Evolutionary conservation across 2,888 invertebrate genomes (phyloP).

Genomic region (Schizaphis graminum): DNA sequence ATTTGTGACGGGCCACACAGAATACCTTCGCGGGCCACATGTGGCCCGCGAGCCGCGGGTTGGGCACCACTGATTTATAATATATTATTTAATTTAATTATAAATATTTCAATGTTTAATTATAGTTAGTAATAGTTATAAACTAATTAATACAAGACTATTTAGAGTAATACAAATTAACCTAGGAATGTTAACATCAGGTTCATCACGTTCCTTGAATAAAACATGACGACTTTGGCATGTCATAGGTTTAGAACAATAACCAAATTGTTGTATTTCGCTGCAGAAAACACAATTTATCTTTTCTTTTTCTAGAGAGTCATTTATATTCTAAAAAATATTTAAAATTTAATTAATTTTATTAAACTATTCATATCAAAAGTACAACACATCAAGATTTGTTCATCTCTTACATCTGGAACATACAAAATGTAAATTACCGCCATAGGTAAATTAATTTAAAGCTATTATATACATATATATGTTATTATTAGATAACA

Average conservation of each 20-base stretch:
- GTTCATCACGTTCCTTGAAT: slow-evolving; percentile 31
- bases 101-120: neutral
- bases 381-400: neutral
- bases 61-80: no score
- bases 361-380: neutral
- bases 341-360: neutral
- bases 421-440: neutral
- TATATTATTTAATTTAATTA: neutral
- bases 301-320: slow-evolving; percentile 45
- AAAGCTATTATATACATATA: neutral
- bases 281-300: neutral
- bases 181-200: slow-evolving; percentile 51
- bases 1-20: no score
- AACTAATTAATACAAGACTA: neutral
- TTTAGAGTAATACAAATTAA: neutral
- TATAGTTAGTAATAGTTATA: neutral
- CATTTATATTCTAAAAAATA: slow-evolving; percentile 32
- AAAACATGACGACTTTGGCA: slow-evolving; percentile 49
- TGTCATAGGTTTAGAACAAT: neutral
- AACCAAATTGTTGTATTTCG: slow-evolving; percentile 38
- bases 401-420: neutral
- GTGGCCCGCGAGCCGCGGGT: no score
- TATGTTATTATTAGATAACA: neutral
- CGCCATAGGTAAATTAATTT: neutral
- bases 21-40: no score